Evolutionary conservation across 2,113 vertebrate genomes (phyloP), one percentile per base, ranked within the genome.

Genomic region (Cyprinodon brontotheroides): DNA sequence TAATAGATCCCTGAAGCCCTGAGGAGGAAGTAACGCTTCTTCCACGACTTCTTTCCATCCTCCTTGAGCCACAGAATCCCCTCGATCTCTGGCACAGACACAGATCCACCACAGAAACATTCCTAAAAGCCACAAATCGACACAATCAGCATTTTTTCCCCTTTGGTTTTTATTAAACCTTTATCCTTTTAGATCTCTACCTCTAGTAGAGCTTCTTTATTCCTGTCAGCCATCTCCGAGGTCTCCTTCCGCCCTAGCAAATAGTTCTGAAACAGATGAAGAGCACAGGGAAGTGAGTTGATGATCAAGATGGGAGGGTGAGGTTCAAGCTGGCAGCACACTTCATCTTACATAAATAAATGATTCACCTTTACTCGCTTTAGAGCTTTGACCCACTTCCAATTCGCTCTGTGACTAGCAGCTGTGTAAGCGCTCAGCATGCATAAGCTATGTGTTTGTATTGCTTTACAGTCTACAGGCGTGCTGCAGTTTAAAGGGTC

Each of bases 31-130:
- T 99, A 99, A 65, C 98, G 96, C 71, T 99, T 99, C 91, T 99
- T 99, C 98, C 98, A 99, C 15, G 97, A 98, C 89, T 99, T 99
- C 85, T 98, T 99, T 72, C 97, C 97, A 75, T 99, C 97, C 57
- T 99, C 98, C 90, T 99, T 98, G 81, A 99, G 93, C 97, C 97
- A 99, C 83, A 99, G 91, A 61, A 99, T 87, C 39, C 98, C 98
- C 77, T 99, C 98, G n/a, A 99, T 98, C 94, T 99, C 98, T 65
- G 98, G 98, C 68, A 99, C 96, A 0, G 96, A 97, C 83, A 99
- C 97, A 4, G 98, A 97, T 89, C 96, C 96, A 70, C 97, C 97
- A 77, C 97, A 98, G 91, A 99, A 99, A 90, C 97, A 99, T 90
- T 99, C 98, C 97, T 99, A 86, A 47, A 89, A 15, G 45, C 83